These are phyloP conservation scores for Hypotaenidia philippensis DNA, from an alignment of 2,797 vertebrate genomes.

Conservation along the genomic window DNA sequence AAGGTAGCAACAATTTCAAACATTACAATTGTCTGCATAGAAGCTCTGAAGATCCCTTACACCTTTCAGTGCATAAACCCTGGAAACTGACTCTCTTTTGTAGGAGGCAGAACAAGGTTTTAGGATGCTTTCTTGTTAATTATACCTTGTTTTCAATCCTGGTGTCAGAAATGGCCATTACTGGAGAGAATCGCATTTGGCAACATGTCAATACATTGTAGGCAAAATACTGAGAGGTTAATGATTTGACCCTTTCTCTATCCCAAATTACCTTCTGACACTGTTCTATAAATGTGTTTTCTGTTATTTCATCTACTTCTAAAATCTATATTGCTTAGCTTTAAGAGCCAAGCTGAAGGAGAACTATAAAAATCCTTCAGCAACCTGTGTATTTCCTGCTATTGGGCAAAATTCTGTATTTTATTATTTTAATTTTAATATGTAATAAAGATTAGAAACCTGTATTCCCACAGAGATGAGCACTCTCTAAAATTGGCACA, in stretches of 20 bases:
- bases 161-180: not conserved
- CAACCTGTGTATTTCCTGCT: not conserved
- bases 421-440: constrained; percentile 76
- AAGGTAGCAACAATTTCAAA: not conserved
- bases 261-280: not conserved
- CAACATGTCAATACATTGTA: constrained; percentile 1
- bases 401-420: constrained; percentile 25
- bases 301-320: not conserved
- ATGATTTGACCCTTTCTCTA: constrained; percentile 5
- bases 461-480: constrained; percentile 64
- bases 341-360: not conserved
- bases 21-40: not conserved
- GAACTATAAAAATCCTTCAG: not conserved
- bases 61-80: not conserved
- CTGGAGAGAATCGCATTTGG: not conserved
- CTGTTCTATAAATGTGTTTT: not conserved
- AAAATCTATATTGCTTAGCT: not conserved
- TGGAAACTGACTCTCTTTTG: not conserved
- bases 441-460: constrained; percentile 73
- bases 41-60: not conserved
- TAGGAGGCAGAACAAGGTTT: not conserved
- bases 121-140: not conserved
- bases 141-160: not conserved
- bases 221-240: not conserved
- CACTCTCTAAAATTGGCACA: constrained; percentile 72